Evolutionary conservation across 64 coral and sea anemone species (phyloP).

Genomic region (Montipora foliosa): DNA sequence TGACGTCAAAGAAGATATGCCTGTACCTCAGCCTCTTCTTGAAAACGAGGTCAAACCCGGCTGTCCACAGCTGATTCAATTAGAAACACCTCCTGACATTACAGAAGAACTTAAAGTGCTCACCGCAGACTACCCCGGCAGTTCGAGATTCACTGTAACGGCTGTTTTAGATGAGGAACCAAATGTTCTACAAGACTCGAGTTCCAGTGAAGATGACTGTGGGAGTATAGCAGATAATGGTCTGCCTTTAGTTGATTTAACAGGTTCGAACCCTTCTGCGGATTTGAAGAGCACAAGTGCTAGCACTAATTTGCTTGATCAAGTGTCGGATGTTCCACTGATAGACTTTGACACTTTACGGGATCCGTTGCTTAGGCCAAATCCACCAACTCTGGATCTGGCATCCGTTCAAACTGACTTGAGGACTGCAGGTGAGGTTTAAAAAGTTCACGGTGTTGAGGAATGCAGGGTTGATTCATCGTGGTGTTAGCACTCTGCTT

Average conservation of each 20-base stretch:
- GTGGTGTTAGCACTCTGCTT: no score
- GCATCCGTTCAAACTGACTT: not conserved
- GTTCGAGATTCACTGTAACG: constrained; percentile 81
- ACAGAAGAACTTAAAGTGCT: constrained; percentile 74
- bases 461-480: no score
- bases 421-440: not conserved
- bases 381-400: not conserved
- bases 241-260: constrained; percentile 18
- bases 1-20: constrained; percentile 62
- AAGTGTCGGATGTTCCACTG: not conserved
- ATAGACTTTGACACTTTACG: not conserved
- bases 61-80: constrained; percentile 68
- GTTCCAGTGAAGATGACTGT: constrained; percentile 20
- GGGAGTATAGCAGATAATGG: not conserved
- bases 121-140: constrained; percentile 70
- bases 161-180: constrained; percentile 1
- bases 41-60: not conserved
- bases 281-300: not conserved
- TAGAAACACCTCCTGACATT: constrained; percentile 79
- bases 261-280: not conserved
- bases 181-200: not conserved
- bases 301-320: not conserved
- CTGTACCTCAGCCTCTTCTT: not conserved
- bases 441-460: not conserved
- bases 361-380: not conserved